phyloP scores from a whole-genome alignment of 2,113 vertebrate species.

The Castor canadensis region DNA sequence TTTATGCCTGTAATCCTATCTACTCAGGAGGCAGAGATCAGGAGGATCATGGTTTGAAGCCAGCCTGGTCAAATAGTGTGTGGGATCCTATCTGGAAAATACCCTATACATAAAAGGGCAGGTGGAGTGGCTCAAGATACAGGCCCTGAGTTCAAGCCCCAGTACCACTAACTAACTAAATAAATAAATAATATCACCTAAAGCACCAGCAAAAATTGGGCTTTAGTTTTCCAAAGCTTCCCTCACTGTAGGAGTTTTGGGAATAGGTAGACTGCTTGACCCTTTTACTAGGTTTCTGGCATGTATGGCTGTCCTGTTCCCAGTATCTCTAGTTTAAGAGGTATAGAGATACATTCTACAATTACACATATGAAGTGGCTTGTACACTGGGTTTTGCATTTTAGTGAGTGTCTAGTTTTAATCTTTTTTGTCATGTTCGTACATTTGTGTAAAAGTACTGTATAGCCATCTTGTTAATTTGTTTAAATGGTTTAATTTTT shows the following conservation, averaged over 20 bases:
- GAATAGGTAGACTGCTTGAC: background rate
- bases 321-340: background rate
- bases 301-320: background rate
- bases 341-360: background rate
- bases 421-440: background rate
- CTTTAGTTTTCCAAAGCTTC: background rate
- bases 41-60: no score
- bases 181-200: background rate
- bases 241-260: background rate
- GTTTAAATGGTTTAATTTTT: background rate
- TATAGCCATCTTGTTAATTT: background rate
- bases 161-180: no score
- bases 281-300: background rate
- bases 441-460: background rate
- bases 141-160: no score
- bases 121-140: no score
- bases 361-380: background rate
- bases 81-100: no score
- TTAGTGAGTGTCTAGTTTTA: background rate
- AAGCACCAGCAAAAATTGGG: background rate
- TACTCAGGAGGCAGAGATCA: no score
- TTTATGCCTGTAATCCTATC: no score
- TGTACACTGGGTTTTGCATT: background rate
- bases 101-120: no score
- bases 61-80: no score